Base-by-base conservation (phyloP, 2,113 vertebrate species). In the Clarias macrocephalus region DNA sequence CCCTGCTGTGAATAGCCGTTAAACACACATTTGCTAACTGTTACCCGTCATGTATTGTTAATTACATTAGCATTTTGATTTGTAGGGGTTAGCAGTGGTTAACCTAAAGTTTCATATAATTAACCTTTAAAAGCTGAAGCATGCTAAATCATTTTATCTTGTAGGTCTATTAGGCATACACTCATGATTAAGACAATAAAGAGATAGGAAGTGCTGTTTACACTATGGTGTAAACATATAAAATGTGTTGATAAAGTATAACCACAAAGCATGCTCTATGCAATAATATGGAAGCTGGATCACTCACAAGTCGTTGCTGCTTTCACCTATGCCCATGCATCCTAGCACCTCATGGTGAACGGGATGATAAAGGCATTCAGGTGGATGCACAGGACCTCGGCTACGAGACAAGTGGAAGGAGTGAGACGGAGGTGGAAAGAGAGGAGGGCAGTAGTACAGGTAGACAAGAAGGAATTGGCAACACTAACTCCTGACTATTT, bases 371-470 rank as follows among this genome's bases (percentile, higher is more conserved):
- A 90, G 93, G 94, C 82, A 93, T 94, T 91, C 95, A 95, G 92
- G 92, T 94, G 93, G 94, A 95, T 63, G 87, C 91, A 52, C 94
- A 95, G 88, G 94, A 93, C 93, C 93, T 93, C 87, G 94, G 94
- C 94, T 94, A 91, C 85, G 94, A 93, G 93, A 92, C 94, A 85
- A 93, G 91, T 91, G 93, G 88, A 88, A 94, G 94, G 90, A 95
- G 95, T 94, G 96, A 96, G 91, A 91, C 93, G 73, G 92, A 81
- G 0, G 60, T 83, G 85, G 91, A 95, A 91, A 94, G 89, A 90
- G 94, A 92, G 88, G 96, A 96, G 91, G 94, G 92, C 88, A 95
- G 92, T 91, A 94, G 89, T 92, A 93, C 93, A 94, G 94, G 96
- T 96, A 97, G 91, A 94, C 88, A 0, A 88, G 88, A 87, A 92